phyloP scores from a whole-genome alignment of 1,140 invertebrate species.

The Drosophila bipectinata region DNA sequence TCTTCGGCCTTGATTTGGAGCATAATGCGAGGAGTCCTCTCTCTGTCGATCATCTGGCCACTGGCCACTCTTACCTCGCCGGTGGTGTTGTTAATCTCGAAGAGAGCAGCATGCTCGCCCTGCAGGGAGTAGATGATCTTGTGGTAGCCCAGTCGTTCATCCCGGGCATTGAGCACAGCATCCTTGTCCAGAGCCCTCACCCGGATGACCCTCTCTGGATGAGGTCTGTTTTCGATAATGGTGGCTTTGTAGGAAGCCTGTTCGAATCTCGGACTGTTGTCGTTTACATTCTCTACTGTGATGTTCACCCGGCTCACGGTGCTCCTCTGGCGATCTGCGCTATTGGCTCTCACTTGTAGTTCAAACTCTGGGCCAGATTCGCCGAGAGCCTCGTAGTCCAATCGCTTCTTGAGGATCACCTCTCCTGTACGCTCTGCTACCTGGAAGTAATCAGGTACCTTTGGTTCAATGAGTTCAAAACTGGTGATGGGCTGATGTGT shows the following conservation, averaged over 20 bases:
- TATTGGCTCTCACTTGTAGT: slow-evolving; percentile 89
- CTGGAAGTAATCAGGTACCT: slow-evolving; percentile 83
- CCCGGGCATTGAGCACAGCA: slow-evolving; percentile 86
- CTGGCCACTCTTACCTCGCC: slow-evolving; percentile 88
- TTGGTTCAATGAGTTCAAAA: slow-evolving; percentile 85
- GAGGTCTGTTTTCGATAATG: slow-evolving; percentile 88
- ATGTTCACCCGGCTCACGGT: slow-evolving; percentile 89
- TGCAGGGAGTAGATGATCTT: slow-evolving; percentile 88
- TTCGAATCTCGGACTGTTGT: slow-evolving; percentile 91
- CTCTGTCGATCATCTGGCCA: slow-evolving; percentile 90
- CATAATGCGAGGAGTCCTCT: slow-evolving; percentile 88
- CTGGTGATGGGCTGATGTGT: slow-evolving; percentile 87
- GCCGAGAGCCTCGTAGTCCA: slow-evolving; percentile 90
- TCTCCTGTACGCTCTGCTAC: slow-evolving; percentile 88
- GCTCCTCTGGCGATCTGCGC: slow-evolving; percentile 87
- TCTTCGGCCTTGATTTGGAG: slow-evolving; percentile 90
- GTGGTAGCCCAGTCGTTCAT: slow-evolving; percentile 87
- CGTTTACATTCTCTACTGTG: slow-evolving; percentile 91
- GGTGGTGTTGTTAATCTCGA: slow-evolving; percentile 88
- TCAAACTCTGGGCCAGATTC: slow-evolving; percentile 86
- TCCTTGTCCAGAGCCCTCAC: slow-evolving; percentile 90
- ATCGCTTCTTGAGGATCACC: slow-evolving; percentile 88
- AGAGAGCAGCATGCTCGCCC: slow-evolving; percentile 89
- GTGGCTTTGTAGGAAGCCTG: slow-evolving; percentile 89
- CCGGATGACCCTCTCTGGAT: slow-evolving; percentile 88